phyloP scores from a whole-genome alignment of 30 jellyfish, hydroid and myxozoan species.

The Chrysaora quinquecirrha region DNA sequence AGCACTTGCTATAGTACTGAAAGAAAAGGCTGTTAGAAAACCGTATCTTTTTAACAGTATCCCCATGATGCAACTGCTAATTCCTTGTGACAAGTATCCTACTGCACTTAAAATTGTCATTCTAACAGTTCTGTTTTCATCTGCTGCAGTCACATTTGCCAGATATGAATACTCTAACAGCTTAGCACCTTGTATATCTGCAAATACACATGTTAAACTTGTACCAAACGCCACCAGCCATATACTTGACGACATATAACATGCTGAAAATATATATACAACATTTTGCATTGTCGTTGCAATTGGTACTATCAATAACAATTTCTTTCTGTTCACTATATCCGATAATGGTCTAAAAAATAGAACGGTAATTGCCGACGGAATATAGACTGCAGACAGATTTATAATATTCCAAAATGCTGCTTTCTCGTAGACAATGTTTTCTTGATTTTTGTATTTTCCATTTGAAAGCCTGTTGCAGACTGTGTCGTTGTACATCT shows the following conservation, averaged over 20 bases:
- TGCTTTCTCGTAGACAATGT: neutral
- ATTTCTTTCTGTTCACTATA: too few relatives aligned
- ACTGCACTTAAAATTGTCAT: too few relatives aligned
- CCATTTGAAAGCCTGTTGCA: neutral
- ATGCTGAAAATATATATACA: too few relatives aligned
- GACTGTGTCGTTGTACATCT: too few relatives aligned
- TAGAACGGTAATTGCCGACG: too few relatives aligned
- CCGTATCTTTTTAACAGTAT: neutral
- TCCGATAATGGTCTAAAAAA: too few relatives aligned
- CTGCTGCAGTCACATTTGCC: neutral
- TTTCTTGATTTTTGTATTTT: neutral
- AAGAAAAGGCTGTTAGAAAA: neutral
- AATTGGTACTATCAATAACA: too few relatives aligned
- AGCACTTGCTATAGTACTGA: neutral
- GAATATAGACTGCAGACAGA: too few relatives aligned
- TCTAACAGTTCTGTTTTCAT: neutral
- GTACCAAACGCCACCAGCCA: neutral
- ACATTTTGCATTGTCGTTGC: too few relatives aligned
- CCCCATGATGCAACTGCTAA: neutral
- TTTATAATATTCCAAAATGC: too few relatives aligned
- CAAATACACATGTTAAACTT: too few relatives aligned
- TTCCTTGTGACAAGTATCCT: neutral
- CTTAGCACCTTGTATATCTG: neutral
- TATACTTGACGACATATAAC: neutral
- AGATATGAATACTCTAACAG: neutral